Evolutionary conservation across 2,888 invertebrate species (phyloP).

Genomic region (Dicyrtomina minuta): DNA sequence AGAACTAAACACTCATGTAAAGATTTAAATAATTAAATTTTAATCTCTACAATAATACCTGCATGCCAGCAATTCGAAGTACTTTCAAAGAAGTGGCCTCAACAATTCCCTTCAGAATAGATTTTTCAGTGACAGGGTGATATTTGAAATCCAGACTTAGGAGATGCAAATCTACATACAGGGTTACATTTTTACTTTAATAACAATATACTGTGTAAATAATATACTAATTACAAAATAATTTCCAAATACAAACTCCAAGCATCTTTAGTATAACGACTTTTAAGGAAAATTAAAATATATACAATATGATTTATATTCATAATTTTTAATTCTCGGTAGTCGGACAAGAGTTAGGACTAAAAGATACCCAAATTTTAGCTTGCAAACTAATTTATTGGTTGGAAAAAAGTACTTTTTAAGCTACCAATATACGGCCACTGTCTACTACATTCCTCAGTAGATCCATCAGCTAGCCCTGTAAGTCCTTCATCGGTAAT

Average conservation of each 20-base stretch:
- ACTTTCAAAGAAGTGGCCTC: slow-evolving; percentile 12
- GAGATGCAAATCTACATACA: slow-evolving; percentile 1
- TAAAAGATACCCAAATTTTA: no score
- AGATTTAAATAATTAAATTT: no score
- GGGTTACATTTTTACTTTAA: background rate
- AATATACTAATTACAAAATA: no score
- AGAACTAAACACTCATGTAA: no score
- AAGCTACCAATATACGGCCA: slow-evolving; percentile 8
- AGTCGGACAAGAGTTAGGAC: no score
- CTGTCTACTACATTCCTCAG: background rate
- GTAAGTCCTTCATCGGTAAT: slow-evolving; percentile 16
- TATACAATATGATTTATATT: no score
- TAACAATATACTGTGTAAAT: background rate
- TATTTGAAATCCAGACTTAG: slow-evolving; percentile 14
- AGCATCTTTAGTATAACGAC: no score
- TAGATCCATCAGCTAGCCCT: background rate
- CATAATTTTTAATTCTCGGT: no score
- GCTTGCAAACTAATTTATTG: no score
- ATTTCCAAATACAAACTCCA: no score
- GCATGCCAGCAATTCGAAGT: slow-evolving; percentile 12
- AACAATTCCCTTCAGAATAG: slow-evolving; percentile 12
- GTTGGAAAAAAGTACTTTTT: background rate
- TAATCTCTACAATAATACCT: background rate
- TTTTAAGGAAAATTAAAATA: no score
- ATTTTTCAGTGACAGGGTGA: slow-evolving; percentile 10